Percentiles rank a stretch among this genome's conserved stretches.
These are phyloP conservation scores for Mugil cephalus DNA, from an alignment of 2,113 vertebrate genomes.

Conservation along the genomic window DNA sequence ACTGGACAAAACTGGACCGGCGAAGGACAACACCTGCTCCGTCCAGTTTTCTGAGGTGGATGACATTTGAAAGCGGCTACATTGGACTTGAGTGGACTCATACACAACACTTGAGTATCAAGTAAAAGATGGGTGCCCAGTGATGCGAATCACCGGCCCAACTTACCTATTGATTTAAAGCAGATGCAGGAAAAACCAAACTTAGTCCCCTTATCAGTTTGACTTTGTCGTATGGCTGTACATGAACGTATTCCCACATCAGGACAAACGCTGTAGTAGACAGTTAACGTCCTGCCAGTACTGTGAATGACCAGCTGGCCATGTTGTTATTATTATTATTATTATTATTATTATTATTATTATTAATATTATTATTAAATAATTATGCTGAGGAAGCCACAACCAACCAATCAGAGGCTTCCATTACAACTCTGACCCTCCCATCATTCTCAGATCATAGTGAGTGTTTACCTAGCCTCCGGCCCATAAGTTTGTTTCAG, in stretches of 20 bases:
- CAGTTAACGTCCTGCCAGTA: conserved; percentile 55
- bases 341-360: neutral
- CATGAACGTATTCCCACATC: conserved; percentile 43
- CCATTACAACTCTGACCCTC: conserved; percentile 39
- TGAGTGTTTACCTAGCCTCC: conserved; percentile 62
- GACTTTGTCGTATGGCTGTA: conserved; percentile 49
- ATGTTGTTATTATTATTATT: conserved; percentile 5
- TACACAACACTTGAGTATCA: conserved; percentile 22
- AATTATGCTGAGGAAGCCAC: conserved; percentile 54
- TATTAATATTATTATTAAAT: neutral
- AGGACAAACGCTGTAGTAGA: conserved; percentile 48
- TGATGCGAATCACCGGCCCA: conserved; percentile 23
- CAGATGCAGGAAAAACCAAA: conserved; percentile 54
- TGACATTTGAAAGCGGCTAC: conserved; percentile 38
- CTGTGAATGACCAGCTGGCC: conserved; percentile 64
- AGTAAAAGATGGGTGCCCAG: conserved; percentile 20
- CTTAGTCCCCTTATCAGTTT: conserved; percentile 34
- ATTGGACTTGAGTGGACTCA: conserved; percentile 24
- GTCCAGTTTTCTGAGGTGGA: conserved; percentile 39
- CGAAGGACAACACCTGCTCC: conserved; percentile 46
- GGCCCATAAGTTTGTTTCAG: conserved; percentile 41
- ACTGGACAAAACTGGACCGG: conserved; percentile 64
- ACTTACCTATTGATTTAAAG: conserved; percentile 28
- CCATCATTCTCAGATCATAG: conserved; percentile 43
- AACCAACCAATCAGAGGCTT: conserved; percentile 61